Percentiles rank a stretch among this genome's conserved stretches.
These are phyloP conservation scores for Pammene aurita DNA, from an alignment of 2,888 invertebrate species.

Conservation along the genomic window DNA sequence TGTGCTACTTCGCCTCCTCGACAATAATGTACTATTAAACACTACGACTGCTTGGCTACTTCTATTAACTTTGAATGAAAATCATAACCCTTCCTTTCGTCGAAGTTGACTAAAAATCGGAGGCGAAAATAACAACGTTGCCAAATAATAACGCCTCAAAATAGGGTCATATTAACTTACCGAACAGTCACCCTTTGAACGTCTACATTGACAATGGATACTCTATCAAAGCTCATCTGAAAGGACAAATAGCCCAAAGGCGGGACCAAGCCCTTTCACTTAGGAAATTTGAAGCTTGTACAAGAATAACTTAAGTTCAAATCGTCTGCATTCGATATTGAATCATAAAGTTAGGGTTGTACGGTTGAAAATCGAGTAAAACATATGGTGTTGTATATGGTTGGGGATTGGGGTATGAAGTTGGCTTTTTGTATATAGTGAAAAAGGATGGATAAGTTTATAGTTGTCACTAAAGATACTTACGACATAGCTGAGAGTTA, in stretches of 20 bases:
- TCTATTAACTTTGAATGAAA: too few species aligned
- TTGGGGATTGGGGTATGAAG: neutral
- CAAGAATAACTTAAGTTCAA: neutral
- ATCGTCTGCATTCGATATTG: neutral
- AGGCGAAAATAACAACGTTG: too few species aligned
- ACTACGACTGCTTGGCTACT: too few species aligned
- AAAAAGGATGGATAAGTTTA: slow-evolving; percentile 18
- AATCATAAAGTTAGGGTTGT: neutral
- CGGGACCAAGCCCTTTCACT: slow-evolving; percentile 37
- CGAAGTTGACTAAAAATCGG: too few species aligned
- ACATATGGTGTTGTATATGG: neutral
- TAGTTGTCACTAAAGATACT: slow-evolving; percentile 7
- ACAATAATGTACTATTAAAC: too few species aligned
- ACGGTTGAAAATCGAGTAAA: neutral
- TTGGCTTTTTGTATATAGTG: slow-evolving; percentile 15
- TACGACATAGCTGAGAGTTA: neutral
- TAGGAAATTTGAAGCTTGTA: slow-evolving; percentile 5
- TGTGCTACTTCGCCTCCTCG: too few species aligned
- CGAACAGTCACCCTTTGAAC: slow-evolving; percentile 27
- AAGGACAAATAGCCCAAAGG: slow-evolving; percentile 39
- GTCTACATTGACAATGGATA: slow-evolving; percentile 34
- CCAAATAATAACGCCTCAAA: slow-evolving; percentile 5
- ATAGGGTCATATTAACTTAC: slow-evolving; percentile 30
- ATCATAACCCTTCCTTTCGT: too few species aligned
- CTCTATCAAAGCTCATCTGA: slow-evolving; percentile 41